These are phyloP conservation scores for Loriculus beryllinus DNA, from an alignment of 2,797 vertebrate species.

Conservation along the genomic window DNA sequence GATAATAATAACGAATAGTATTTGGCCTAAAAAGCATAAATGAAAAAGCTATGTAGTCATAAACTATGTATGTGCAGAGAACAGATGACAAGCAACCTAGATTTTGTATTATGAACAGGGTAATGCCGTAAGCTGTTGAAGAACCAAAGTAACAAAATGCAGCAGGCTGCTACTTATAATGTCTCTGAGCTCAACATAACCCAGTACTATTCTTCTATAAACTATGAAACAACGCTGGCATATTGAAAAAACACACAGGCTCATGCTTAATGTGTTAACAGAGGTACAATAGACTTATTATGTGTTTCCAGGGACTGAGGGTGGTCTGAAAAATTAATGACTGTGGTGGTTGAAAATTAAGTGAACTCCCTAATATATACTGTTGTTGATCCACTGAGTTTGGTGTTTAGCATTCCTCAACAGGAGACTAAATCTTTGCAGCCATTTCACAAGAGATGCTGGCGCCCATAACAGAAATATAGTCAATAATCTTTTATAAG, in stretches of 20 bases:
- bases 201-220: conserved; percentile 70
- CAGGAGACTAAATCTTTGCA: conserved; percentile 79
- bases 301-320: conserved; percentile 74
- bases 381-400: conserved; percentile 75
- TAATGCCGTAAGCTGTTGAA: conserved; percentile 57
- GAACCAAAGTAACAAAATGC: conserved; percentile 54
- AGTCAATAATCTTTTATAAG: conserved; percentile 70
- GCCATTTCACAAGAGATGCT: conserved; percentile 75
- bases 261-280: conserved; percentile 64
- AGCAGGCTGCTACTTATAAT: conserved; percentile 42
- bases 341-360: conserved; percentile 78
- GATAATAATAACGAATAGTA: conserved; percentile 72
- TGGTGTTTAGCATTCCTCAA: conserved; percentile 81
- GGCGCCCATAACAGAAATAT: conserved; percentile 75
- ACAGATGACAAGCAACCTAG: conserved; percentile 48
- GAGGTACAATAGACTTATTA: conserved; percentile 67
- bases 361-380: conserved; percentile 79
- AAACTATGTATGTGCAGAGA: conserved; percentile 57
- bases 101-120: conserved; percentile 32
- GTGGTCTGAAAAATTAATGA: conserved; percentile 81
- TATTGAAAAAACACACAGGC: conserved; percentile 68
- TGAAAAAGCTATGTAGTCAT: conserved; percentile 67
- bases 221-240: conserved; percentile 66
- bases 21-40: conserved; percentile 71
- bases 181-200: conserved; percentile 48